Base-by-base conservation (phyloP, 2,888 invertebrate genomes). In the Maniola hyperantus region DNA sequence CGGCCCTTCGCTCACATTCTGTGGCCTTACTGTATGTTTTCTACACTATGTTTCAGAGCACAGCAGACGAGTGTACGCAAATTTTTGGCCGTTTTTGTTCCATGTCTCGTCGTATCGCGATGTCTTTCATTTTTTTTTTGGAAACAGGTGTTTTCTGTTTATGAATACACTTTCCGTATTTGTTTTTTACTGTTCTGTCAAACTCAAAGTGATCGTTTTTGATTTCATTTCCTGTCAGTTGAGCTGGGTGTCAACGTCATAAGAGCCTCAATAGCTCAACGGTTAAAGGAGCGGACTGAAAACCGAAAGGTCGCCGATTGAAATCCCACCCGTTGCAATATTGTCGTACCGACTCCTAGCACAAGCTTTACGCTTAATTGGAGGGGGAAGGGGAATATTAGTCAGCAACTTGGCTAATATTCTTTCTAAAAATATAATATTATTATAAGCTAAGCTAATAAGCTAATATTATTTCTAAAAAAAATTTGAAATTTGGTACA, bases 51-150 rank as follows among this genome's bases (percentile, higher is more conserved):
- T 8, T 10, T 15, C 15, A 54, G 15, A 15, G 18, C 18, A 15
- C 15, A 15, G 46, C 2, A 15, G 54, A 54, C 54, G 36, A 15
- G 54, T 36, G 54, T 10, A 54, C 36, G 34, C 34, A 54, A 54
- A 54, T 54, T 54, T 59, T 60, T 60, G 46, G 48, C 46, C 48
- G 59, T 60, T 60, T 60, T 60, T 60, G 48, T 60, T 48, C 48
- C 59, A 15, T 4, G 48, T 60, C 59, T 60, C 59, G 46, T n/a
- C 15, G 48, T 33, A 48, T 48, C 59, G 59, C 46, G 59, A 34
- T 15, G 34, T 48, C 59, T 42, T 42, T 60, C 44, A n/a, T 54
- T 54, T 36, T 13, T 10, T 54, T 54, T 58, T 44, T 44, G n/a
- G 7, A 58, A 58, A 58, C 58, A 58, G 58, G 44, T 58, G 58